Percentiles rank a stretch among this genome's conserved stretches.
phyloP scores from a whole-genome alignment of 2,113 vertebrate genomes.

The Cyphomyrus plagiostoma region DNA sequence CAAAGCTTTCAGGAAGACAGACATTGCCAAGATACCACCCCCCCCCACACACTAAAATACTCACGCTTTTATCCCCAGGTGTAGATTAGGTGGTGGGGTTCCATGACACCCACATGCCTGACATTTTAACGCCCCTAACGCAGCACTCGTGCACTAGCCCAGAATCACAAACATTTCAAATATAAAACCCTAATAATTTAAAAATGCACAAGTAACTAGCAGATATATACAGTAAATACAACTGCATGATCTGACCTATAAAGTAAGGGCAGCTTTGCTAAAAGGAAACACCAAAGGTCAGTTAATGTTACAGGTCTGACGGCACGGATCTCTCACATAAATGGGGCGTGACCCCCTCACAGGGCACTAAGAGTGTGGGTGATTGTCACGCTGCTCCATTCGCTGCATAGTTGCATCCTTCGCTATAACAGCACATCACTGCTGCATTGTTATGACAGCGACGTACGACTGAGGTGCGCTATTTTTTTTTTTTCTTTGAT shows the following conservation, averaged over 20 bases:
- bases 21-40: not conserved
- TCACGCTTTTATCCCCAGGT: not conserved
- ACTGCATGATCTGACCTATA: not conserved
- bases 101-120: not conserved
- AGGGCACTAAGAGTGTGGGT: not conserved
- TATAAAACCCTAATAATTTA: not conserved
- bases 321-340: not conserved
- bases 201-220: not conserved
- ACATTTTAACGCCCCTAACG: not conserved
- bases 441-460: not conserved
- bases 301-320: not conserved
- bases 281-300: not conserved
- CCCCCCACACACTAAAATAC: not conserved
- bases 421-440: not conserved
- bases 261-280: not conserved
- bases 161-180: not conserved
- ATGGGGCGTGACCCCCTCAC: not conserved
- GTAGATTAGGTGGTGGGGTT: not conserved
- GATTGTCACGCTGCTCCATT: not conserved
- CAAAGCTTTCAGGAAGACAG: not conserved
- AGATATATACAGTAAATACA: not conserved
- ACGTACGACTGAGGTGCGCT: not conserved
- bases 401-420: not conserved
- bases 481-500: not conserved
- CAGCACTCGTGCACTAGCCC: not conserved